Conservation (phyloP, 92 coral and sea anemone species). For the Palythoa heliodiscus region DNA sequence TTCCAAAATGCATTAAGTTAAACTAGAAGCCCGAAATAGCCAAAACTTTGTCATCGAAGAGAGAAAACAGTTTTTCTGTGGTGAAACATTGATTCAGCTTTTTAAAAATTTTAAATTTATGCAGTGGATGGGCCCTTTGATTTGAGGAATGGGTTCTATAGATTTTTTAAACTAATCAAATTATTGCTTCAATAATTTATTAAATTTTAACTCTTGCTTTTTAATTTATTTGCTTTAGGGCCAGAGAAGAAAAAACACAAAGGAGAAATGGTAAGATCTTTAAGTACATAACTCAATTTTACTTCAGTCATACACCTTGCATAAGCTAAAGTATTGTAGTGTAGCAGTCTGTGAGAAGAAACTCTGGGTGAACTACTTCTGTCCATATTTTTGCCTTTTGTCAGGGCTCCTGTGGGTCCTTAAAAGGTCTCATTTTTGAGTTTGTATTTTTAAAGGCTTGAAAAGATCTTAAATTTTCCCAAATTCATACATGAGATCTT, state of each 20-base stretch:
- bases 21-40: not conserved
- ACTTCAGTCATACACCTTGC: too few relatives aligned
- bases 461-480: too few relatives aligned
- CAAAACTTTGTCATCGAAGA: not conserved
- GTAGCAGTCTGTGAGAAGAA: not conserved
- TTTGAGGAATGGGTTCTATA: conserved; percentile 33
- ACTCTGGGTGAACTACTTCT: not conserved
- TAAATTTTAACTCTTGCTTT: not conserved
- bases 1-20: not conserved
- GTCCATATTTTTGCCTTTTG: not conserved
- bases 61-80: not conserved
- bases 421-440: too few relatives aligned
- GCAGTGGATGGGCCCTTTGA: not conserved
- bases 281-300: not conserved
- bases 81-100: not conserved
- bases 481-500: too few relatives aligned
- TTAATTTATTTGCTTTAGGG: not conserved
- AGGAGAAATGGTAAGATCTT: conserved; percentile 27
- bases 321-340: too few relatives aligned
- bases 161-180: not conserved
- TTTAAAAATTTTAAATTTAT: not conserved
- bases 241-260: conserved; percentile 35
- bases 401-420: too few relatives aligned
- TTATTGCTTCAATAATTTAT: not conserved
- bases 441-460: too few relatives aligned